Evolutionary conservation across 1,140 invertebrate species (phyloP), one percentile per base, ranked within the genome.

Genomic region (Zaprionus capensis): DNA sequence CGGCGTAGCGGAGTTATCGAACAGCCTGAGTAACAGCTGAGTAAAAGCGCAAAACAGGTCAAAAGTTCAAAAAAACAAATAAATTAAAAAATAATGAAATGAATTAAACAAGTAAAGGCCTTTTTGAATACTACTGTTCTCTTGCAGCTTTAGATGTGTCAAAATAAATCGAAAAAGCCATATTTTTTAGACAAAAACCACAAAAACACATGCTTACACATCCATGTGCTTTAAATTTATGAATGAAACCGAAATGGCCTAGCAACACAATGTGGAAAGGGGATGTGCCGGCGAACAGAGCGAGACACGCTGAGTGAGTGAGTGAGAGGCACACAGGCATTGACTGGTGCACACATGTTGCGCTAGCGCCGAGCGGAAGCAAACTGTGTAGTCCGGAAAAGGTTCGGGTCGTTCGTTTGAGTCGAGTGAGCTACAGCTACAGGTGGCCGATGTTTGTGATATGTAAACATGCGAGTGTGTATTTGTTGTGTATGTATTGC

Each of bases 301-400:
- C 58, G 28, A 65, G 24, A 63, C 38, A 57, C 22, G 65, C 15
- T 38, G 55, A 22, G n/a, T 17, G 41, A 9, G 41, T n/a, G n/a
- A 34, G 9, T 34, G 56, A 62, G 22, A 12, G n/a, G 49, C 7
- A 58, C 31, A 70, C 6, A 59, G 65, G 22, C 41, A 49, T 26
- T 67, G 70, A 70, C 77, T 74, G 69, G 56, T 71, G 68, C 56
- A 75, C 83, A 87, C 83, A 87, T 87, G 83, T 88, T 87, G 81
- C 84, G 69, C 68, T 76, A 81, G 70, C 81, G 83, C 73, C 83
- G 72, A 79, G 55, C 76, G 75, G 64, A 68, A 61, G 46, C 73
- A 80, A 81, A 71, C 31, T 34, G 28, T 66, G 61, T 66, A 46
- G 59, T 76, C 68, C 62, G 78, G 58, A 73, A 82, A 88, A 80